Percentiles rank a stretch among this genome's conserved stretches.
Conservation (phyloP, 2,113 vertebrate species). For the Cathartes aura region DNA sequence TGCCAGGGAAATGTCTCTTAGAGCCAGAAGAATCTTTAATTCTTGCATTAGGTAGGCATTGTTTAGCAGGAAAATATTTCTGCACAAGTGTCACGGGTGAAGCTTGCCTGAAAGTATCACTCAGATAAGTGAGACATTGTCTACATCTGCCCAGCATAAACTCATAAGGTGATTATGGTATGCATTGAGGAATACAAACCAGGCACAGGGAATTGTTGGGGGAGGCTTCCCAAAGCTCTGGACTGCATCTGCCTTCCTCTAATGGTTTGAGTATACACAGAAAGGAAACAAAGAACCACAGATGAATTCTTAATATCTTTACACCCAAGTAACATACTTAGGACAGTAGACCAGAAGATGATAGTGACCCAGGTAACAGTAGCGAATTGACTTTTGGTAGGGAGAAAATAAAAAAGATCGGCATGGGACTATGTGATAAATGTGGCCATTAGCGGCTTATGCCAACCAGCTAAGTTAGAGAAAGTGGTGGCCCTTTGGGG, state of each 20-base stretch:
- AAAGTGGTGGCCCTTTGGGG: neutral
- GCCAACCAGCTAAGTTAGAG: neutral
- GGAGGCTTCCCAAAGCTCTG: neutral
- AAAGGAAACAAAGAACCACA: neutral
- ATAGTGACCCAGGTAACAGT: neutral
- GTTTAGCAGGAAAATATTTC: neutral
- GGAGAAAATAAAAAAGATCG: neutral
- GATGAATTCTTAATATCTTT: neutral
- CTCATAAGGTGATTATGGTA: neutral
- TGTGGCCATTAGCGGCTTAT: neutral
- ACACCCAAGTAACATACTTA: neutral
- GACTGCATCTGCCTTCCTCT: neutral
- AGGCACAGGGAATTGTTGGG: neutral
- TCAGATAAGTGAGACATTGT: neutral
- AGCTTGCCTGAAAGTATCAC: neutral
- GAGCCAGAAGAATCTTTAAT: neutral
- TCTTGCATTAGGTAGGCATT: neutral
- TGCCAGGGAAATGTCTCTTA: neutral
- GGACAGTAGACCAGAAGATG: neutral
- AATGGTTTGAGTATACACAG: neutral
- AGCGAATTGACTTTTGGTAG: neutral
- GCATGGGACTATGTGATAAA: neutral
- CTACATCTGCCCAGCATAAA: neutral
- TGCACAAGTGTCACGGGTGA: neutral
- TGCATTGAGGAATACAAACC: neutral